These are phyloP conservation scores for Ditylenchus weischeri DNA, from an alignment of 2,888 invertebrate species.

Conservation along the genomic window DNA sequence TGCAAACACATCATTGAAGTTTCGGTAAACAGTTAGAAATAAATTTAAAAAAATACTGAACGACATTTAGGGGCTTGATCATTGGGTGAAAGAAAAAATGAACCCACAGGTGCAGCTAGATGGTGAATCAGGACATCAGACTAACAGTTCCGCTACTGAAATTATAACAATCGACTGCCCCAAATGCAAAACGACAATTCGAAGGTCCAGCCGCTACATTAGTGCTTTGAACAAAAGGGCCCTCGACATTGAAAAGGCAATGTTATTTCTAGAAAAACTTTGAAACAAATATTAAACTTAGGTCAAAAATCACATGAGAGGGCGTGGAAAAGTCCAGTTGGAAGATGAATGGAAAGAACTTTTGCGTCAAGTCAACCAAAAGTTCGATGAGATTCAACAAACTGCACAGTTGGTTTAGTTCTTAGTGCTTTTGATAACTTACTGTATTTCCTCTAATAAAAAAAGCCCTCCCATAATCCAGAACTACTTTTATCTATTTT, in stretches of 20 bases:
- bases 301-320: background rate
- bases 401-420: too few relatives aligned
- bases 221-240: conserved; percentile 62
- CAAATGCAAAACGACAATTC: conserved; percentile 67
- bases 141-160: conserved; percentile 1
- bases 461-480: too few relatives aligned
- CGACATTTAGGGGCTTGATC: background rate
- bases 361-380: too few relatives aligned
- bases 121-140: background rate
- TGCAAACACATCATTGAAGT: conserved; percentile 36
- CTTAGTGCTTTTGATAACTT: too few relatives aligned
- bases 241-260: background rate
- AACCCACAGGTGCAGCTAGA: background rate
- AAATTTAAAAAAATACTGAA: background rate
- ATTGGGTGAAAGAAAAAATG: background rate
- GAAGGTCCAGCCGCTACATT: conserved; percentile 66
- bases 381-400: too few relatives aligned
- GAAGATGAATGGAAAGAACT: too few relatives aligned
- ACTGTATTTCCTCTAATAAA: too few relatives aligned
- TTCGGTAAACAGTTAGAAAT: conserved; percentile 16
- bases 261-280: background rate
- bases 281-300: background rate
- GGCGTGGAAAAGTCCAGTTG: too few relatives aligned
- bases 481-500: too few relatives aligned
- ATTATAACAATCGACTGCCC: conserved; percentile 31